Base-by-base conservation (phyloP, 2,797 vertebrate species). In the Caiman crocodilus region DNA sequence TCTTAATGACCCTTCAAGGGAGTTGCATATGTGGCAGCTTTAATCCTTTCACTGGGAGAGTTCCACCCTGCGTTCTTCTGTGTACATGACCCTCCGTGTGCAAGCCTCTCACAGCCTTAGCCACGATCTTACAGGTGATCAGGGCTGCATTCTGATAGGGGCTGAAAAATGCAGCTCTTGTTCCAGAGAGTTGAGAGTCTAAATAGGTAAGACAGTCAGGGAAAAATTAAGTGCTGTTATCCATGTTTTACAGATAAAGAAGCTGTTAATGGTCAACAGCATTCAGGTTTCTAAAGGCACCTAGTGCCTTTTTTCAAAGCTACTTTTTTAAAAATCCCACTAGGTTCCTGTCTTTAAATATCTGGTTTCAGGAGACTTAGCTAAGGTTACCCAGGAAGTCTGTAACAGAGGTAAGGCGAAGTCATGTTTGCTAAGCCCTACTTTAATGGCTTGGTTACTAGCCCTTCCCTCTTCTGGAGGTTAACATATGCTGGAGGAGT, bases 51-150 rank as follows among this genome's bases (percentile, higher is more conserved):
- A 25, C 21, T 71, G 35, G 32, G 42, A 88, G 79, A 87, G 82
- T 65, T 88, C 21, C 32, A 25, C 59, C 30, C 76, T 18, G 30
- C 60, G 61, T 12, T 86, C 17, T 50, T 79, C 6, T 28, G 60
- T 6, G 25, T 71, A 32, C 42, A 35, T 25, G 35, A 71, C 13
- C 20, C 69, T 23, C 15, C 6, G 26, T 15, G 58, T 4, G 3
- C 0, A 14, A 67, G 21, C 32, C 76, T 3, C 75, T 21, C 14
- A 5, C 17, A 18, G 3, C 3, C 14, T 50, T 64, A 61, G 63
- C 55, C 55, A 0, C 1, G 17, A 55, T 3, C 2, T 9, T 73
- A 35, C 15, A 12, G 69, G 5, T 63, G 2, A 58, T 65, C 30
- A 26, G 56, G 60, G 30, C 15, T 59, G 30, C 15, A 4, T 35